Evolutionary conservation across 2,797 vertebrate genomes (phyloP).

Genomic region (Prunella strophiata): DNA sequence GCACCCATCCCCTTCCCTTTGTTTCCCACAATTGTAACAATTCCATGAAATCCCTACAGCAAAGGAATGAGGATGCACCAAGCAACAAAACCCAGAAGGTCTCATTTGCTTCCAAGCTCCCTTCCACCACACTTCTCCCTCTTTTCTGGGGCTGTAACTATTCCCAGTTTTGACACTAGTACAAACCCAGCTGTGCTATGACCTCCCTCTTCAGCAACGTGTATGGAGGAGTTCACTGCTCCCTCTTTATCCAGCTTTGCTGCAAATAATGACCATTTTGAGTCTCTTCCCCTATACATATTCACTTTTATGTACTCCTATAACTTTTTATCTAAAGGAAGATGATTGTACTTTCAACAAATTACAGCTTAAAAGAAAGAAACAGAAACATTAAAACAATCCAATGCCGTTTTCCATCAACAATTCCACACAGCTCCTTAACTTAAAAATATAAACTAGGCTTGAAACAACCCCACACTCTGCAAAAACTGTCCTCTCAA

Average conservation of each 20-base stretch:
- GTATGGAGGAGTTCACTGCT: not conserved
- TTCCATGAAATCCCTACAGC: not conserved
- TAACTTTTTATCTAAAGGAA: constrained; percentile 45
- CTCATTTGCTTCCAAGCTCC: not conserved
- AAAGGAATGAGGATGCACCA: fast-evolving
- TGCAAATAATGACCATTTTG: not conserved
- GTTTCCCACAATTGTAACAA: not conserved
- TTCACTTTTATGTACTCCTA: constrained; percentile 15
- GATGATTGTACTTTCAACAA: constrained; percentile 9
- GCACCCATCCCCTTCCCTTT: not conserved
- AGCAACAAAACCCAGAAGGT: not conserved
- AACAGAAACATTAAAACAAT: constrained; percentile 29
- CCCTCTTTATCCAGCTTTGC: not conserved
- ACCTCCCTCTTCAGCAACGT: fast-evolving
- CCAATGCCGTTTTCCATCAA: not conserved
- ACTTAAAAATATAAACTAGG: constrained; percentile 37
- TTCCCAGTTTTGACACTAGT: fast-evolving
- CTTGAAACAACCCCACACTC: not conserved
- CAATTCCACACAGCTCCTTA: not conserved
- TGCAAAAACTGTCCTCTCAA: not conserved
- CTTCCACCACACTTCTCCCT: not conserved
- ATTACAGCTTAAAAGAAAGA: not conserved
- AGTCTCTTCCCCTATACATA: not conserved
- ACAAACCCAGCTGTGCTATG: not conserved
- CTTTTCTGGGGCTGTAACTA: not conserved